A percentile compares a stretch with the other conserved stretches of the same genome.
Conservation (phyloP, 2,888 invertebrate genomes). For the Toxonevra muliebris region DNA sequence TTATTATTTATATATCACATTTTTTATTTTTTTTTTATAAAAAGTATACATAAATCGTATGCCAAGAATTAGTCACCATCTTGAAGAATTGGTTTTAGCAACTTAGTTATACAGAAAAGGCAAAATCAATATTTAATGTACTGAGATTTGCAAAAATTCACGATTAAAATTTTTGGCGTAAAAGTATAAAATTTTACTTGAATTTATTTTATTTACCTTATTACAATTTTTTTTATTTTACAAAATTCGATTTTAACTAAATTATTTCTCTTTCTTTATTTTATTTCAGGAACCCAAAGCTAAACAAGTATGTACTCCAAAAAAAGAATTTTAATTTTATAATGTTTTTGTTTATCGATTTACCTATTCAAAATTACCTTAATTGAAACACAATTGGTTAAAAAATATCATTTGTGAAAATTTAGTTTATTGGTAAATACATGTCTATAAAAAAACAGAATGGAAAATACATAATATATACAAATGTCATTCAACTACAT, state of each 20-base stretch:
- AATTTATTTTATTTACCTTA: background rate
- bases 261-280: constrained; percentile 37
- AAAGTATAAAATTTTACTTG: background rate
- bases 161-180: background rate
- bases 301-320: constrained; percentile 56
- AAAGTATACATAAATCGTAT: too few relatives aligned
- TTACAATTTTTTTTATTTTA: constrained; percentile 20
- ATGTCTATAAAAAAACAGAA: too few relatives aligned
- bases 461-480: too few relatives aligned
- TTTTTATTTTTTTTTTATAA: too few relatives aligned
- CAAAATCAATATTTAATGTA: background rate
- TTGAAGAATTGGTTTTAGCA: too few relatives aligned
- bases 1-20: too few relatives aligned
- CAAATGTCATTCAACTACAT: constrained; percentile 10
- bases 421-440: too few relatives aligned
- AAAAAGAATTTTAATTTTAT: constrained; percentile 34
- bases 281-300: constrained; percentile 60
- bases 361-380: too few relatives aligned
- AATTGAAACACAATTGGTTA: too few relatives aligned
- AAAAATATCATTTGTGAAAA: background rate
- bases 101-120: background rate
- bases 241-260: constrained; percentile 33
- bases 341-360: too few relatives aligned
- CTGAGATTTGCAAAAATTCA: background rate
- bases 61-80: too few relatives aligned